A percentile compares a stretch with the other conserved stretches of the same genome.
phyloP scores from a whole-genome alignment of 2,797 vertebrate species.

The Phalanger gymnotis region DNA sequence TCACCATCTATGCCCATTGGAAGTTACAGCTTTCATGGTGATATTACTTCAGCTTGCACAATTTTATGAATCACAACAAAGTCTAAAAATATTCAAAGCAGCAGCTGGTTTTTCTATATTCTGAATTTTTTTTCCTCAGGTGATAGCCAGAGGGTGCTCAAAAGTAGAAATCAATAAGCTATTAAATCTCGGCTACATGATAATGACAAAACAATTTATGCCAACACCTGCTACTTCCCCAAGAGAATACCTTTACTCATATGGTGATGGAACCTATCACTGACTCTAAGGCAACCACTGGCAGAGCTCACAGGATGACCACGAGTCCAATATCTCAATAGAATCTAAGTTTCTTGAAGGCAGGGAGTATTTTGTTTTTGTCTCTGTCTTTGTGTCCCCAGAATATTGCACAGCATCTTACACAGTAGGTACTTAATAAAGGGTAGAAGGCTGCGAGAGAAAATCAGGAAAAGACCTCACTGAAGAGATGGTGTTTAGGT shows the following conservation, averaged over 20 bases:
- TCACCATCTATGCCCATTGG: neutral
- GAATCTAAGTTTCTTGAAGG: neutral
- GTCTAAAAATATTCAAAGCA: neutral
- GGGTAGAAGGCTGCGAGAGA: neutral
- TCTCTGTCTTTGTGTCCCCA: neutral
- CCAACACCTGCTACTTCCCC: neutral
- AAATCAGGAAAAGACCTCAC: neutral
- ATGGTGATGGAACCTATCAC: neutral
- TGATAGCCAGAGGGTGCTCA: slow-evolving; percentile 10
- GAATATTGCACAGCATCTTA: neutral
- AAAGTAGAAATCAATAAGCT: slow-evolving; percentile 36
- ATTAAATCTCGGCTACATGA: neutral
- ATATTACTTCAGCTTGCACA: neutral
- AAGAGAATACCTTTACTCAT: neutral
- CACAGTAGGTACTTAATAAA: neutral
- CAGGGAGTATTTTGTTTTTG: neutral
- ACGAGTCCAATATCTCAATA: neutral
- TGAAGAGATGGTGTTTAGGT: neutral
- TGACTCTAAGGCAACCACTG: neutral
- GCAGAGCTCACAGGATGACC: neutral
- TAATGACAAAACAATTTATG: neutral
- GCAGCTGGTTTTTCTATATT: slow-evolving; percentile 10
- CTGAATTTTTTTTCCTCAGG: slow-evolving; percentile 1
- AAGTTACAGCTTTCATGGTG: neutral
- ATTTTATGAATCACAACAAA: neutral